Conservation (phyloP, 2,797 vertebrate genomes). For the Sciurus vulgaris region DNA sequence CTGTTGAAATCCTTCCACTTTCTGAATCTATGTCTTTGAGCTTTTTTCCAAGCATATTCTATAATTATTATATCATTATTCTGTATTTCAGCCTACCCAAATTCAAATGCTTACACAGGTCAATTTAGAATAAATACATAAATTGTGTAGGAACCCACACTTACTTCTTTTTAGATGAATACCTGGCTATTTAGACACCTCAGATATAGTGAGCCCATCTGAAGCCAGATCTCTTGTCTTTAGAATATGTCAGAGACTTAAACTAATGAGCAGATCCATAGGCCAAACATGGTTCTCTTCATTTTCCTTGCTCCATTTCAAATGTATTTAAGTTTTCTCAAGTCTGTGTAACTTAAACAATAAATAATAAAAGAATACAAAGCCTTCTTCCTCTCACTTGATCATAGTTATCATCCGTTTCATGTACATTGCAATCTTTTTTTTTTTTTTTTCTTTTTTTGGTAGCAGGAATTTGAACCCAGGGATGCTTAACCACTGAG, state of each 20-base stretch:
- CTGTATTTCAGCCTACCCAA: not conserved
- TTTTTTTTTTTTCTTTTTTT: not conserved
- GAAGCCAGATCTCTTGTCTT: not conserved
- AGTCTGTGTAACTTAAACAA: not conserved
- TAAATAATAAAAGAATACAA: not conserved
- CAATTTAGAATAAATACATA: not conserved
- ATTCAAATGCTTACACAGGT: not conserved
- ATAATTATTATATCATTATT: not conserved
- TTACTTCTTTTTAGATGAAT: not conserved
- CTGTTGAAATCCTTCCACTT: not conserved
- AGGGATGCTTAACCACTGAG: no score
- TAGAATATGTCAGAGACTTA: not conserved
- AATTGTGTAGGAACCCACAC: not conserved
- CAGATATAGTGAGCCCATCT: accelerated
- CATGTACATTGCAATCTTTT: not conserved
- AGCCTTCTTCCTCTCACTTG: not conserved
- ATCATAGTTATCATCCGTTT: not conserved
- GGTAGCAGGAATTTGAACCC: no score
- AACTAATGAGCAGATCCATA: not conserved
- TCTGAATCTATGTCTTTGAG: not conserved
- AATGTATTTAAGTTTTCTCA: not conserved
- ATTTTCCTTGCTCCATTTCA: not conserved
- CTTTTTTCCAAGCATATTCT: not conserved
- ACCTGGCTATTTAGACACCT: not conserved
- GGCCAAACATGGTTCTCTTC: not conserved